Base-by-base conservation (phyloP, 2,888 invertebrate species). In the Drosophila kambysellisi region DNA sequence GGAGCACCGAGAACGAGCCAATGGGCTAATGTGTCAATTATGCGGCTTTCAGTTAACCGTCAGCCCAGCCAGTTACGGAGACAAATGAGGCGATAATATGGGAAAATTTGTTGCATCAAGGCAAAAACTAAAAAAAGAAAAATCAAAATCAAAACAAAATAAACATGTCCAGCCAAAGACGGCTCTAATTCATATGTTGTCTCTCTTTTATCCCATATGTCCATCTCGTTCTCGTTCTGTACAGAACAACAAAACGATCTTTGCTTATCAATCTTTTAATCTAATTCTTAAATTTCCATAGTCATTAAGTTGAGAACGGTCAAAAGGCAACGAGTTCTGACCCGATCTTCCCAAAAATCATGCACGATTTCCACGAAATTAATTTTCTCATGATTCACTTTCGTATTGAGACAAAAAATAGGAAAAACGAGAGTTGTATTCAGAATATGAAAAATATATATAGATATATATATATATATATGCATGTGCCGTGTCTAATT, bases 11-110 rank as follows among this genome's bases (percentile, higher is more conserved):
- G 86, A 79, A 76, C 76, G 79, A 71, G 82, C 67, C 83, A 74
- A 74, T 76, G 79, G 71, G 82, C 84, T 89, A 86, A 88, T 89
- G 89, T 89, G 88, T 89, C 90, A 88, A 88, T 89, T 88, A 89
- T 86, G 80, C 69, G 89, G 83, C 81, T 76, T 82, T 74, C 82
- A 65, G 70, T 73, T 81, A 67, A 62, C 33, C 39, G 25, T 32
- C 50, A 59, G 29, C 39, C 39, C 56, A 20, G 50, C 39, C 56
- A 43, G 52, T 61, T 68, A 71, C 70, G 54, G 65, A 72, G 87
- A 83, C 79, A 86, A 83, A 86, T 82, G 80, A 78, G 83, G 53
- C 50, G 73, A 76, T 85, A 81, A 87, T 83, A 83, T 83, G 80
- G 80, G 82, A 82, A 81, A 69, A 73, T 60, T 60, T 54, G 52